Evolutionary conservation across 2,888 invertebrate genomes (phyloP).

Genomic region (Gibbula magus): DNA sequence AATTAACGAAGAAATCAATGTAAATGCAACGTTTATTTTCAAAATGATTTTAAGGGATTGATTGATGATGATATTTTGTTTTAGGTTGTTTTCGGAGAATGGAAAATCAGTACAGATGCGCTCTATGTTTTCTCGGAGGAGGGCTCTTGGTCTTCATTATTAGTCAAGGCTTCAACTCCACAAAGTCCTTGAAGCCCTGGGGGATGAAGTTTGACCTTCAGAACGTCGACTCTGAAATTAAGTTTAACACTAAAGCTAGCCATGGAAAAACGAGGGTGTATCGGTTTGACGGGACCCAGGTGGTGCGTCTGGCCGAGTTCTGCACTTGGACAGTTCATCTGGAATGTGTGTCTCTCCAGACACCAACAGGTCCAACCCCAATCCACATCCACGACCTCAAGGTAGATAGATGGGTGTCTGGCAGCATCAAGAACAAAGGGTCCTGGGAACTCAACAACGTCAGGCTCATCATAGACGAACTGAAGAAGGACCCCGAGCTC

Average conservation of each 20-base stretch:
- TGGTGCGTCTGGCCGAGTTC: background rate
- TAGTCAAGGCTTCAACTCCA: too few species aligned
- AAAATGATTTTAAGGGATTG: too few species aligned
- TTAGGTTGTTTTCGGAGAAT: too few species aligned
- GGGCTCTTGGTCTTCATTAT: too few species aligned
- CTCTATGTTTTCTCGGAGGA: too few species aligned
- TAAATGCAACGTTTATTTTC: too few species aligned
- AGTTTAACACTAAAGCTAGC: background rate
- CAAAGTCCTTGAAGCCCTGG: too few species aligned
- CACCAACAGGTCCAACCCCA: background rate
- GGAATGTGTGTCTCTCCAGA: conserved; percentile 1
- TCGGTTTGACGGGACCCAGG: background rate
- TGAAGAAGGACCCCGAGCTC: conserved; percentile 16
- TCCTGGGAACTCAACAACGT: background rate
- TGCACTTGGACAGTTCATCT: conserved; percentile 13
- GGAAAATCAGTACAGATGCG: too few species aligned
- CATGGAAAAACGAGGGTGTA: background rate
- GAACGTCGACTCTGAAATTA: background rate
- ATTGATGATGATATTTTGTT: background rate
- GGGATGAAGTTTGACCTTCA: too few species aligned
- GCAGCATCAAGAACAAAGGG: background rate
- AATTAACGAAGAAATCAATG: too few species aligned
- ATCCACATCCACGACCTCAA: conserved; percentile 8
- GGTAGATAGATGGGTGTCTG: background rate
- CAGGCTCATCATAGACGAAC: background rate